phyloP scores from a whole-genome alignment of 2,797 vertebrate genomes.

The Emydoidea blandingii region DNA sequence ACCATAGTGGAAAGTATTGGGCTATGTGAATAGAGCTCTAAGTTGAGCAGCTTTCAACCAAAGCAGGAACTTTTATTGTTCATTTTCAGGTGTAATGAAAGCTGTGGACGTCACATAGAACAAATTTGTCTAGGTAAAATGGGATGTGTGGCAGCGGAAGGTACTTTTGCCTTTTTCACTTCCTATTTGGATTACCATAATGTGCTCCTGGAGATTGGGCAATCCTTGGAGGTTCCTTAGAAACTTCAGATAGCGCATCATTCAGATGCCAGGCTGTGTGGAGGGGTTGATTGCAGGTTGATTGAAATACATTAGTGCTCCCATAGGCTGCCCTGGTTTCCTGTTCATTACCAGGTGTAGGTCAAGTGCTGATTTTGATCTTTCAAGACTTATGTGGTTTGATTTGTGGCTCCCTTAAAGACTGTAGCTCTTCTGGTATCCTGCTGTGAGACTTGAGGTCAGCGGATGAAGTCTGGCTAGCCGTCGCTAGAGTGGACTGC shows the following conservation, averaged over 20 bases:
- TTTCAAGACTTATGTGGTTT: not conserved
- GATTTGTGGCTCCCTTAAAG: not conserved
- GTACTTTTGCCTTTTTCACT: accelerated
- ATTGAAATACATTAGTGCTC: not conserved
- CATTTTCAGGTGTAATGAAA: not conserved
- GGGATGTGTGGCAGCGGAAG: not conserved
- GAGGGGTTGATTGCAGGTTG: not conserved
- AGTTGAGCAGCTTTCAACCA: not conserved
- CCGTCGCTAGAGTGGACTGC: not conserved
- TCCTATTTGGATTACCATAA: not conserved
- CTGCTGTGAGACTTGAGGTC: not conserved
- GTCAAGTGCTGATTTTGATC: not conserved
- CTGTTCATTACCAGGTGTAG: not conserved
- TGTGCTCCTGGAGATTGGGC: not conserved
- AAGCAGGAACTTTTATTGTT: not conserved
- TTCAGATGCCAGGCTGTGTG: not conserved
- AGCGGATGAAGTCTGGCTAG: not conserved
- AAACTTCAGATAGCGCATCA: not conserved
- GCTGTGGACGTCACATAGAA: not conserved
- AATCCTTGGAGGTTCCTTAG: not conserved
- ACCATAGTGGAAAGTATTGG: not conserved
- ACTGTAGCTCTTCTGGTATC: accelerated
- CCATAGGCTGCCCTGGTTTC: not conserved
- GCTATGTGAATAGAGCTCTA: not conserved
- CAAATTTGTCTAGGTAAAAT: not conserved